A percentile compares a stretch with the other conserved stretches of the same genome.
These are phyloP conservation scores for Cryptoblepharus egeriae DNA, from an alignment of 2,797 vertebrate genomes.

Conservation along the genomic window DNA sequence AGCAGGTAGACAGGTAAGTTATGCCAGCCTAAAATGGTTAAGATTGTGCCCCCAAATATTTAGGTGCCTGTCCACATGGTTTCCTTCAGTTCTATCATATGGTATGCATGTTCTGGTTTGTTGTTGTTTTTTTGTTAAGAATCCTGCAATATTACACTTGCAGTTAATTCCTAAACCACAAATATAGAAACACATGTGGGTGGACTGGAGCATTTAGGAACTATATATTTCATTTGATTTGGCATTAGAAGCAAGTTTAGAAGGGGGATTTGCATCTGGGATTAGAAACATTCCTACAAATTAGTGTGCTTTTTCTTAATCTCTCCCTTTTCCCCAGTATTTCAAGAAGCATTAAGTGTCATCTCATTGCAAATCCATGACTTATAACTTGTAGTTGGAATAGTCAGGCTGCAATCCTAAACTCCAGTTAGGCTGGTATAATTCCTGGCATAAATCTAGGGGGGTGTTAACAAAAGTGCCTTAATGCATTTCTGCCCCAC, in stretches of 20 bases:
- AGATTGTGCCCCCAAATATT: no score
- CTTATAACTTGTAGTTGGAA: neutral
- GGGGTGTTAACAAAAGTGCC: no score
- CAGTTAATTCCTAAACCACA: conserved; percentile 16
- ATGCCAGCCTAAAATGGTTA: no score
- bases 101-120: neutral
- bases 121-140: neutral
- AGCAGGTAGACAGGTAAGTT: no score
- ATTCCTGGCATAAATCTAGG: no score
- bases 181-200: neutral
- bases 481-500: no score
- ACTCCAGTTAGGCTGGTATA: no score
- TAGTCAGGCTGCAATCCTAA: no score
- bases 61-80: neutral
- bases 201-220: neutral
- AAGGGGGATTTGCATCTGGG: conserved; percentile 9
- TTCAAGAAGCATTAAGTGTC: conserved; percentile 3
- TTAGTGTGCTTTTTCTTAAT: neutral
- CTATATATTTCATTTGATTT: neutral
- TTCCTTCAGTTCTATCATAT: neutral
- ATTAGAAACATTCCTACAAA: neutral
- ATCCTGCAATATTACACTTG: neutral
- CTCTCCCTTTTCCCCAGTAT: conserved; percentile 9
- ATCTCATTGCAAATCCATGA: neutral
- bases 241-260: neutral